Evolutionary conservation across 2,113 vertebrate genomes (phyloP), one percentile per base, ranked within the genome.

Genomic region (Amphiprion ocellaris): DNA sequence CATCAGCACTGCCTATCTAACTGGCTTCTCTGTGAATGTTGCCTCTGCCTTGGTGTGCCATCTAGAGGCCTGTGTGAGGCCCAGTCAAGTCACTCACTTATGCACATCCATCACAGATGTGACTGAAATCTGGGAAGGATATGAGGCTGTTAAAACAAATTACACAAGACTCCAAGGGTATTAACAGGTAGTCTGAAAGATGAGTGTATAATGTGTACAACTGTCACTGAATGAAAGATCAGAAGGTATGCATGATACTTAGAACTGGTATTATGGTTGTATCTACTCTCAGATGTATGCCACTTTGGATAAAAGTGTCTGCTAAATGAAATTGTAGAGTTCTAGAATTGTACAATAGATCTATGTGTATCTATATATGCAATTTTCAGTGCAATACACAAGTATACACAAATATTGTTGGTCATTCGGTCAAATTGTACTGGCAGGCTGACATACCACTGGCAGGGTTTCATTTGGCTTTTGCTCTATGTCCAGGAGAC

Each of bases 31-130:
- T 81, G 33, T 63, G 47, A 82, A 69, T 37, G 77, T 83, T 90
- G 88, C 78, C 86, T 90, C 87, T 92, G 92, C 87, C 87, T 90
- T 92, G 83, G 81, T 93, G 88, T 94, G 94, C 94, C 94, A 93
- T 93, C 94, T 93, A 94, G 93, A 94, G 91, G 93, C 85, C 83
- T 85, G 65, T 72, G 69, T 41, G 71, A 81, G 81, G 84, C 77
- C 83, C 64, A 39, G 67, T 78, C 56, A 73, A 67, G 71, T 79
- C 60, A 65, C 46, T 77, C 62, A 69, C 60, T 33, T 62, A 24
- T 77, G 28, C 41, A 74, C 52, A 82, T 88, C 69, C 46, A 70
- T 69, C 69, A 71, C 46, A 47, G 33, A 64, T 65, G 69, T 24
- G 58, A 71, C 53, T 66, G 12, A 70, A 79, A 44, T 73, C 39